A percentile compares a stretch with the other conserved stretches of the same genome.
Evolutionary conservation across 2,888 invertebrate species (phyloP).

Genomic region (Dysmachus trigonus): DNA sequence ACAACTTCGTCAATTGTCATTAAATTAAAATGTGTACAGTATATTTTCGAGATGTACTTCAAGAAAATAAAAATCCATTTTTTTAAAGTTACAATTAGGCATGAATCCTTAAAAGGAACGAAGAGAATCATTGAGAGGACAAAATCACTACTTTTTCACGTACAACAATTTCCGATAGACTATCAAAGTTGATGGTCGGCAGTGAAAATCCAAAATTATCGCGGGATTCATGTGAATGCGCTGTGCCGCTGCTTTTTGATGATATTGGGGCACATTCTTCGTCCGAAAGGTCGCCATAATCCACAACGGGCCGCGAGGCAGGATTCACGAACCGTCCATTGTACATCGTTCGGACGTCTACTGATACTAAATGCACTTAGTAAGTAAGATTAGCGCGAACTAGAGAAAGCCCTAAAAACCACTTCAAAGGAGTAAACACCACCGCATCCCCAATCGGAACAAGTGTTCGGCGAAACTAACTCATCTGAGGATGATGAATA

Average conservation of each 20-base stretch:
- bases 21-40: too few species aligned
- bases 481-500: not conserved
- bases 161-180: conserved; percentile 49
- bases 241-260: not conserved
- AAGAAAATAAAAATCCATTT: too few species aligned
- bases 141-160: not conserved
- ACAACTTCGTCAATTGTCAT: too few species aligned
- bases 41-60: too few species aligned
- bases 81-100: too few species aligned
- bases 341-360: not conserved
- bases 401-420: not conserved
- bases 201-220: not conserved
- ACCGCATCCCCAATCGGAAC: not conserved
- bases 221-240: not conserved
- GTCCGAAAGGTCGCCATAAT: not conserved
- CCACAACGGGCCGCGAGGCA: not conserved
- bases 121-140: not conserved
- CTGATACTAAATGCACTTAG: conserved; percentile 13
- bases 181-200: conserved; percentile 31
- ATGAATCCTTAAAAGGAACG: too few species aligned
- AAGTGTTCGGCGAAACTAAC: not conserved
- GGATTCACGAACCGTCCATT: conserved; percentile 10
- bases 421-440: not conserved
- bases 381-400: not conserved
- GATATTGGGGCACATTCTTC: not conserved